Evolutionary conservation across 2,797 vertebrate species (phyloP).

Genomic region (Pampus argenteus): DNA sequence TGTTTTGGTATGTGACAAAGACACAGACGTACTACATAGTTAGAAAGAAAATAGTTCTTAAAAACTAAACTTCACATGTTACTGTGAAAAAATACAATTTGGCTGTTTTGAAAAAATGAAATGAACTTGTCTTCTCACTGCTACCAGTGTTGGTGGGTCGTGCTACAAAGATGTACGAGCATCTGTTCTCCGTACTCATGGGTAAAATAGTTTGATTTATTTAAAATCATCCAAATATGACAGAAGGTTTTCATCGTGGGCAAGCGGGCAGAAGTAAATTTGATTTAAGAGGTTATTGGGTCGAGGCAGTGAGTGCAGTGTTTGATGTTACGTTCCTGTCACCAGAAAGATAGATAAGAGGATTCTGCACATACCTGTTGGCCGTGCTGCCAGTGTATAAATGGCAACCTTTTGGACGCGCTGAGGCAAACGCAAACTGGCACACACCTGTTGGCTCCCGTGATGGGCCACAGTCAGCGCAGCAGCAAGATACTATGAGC

Average conservation of each 20-base stretch:
- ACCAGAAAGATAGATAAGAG: slow-evolving; percentile 83
- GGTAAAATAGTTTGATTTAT: slow-evolving; percentile 49
- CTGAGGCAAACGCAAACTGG: slow-evolving; percentile 25
- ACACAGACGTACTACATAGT: slow-evolving; percentile 24
- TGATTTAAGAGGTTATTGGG: slow-evolving; percentile 73
- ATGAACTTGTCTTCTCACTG: background rate
- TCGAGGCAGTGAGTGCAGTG: slow-evolving; percentile 51
- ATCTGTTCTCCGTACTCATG: slow-evolving; percentile 1
- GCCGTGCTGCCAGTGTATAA: slow-evolving; percentile 76
- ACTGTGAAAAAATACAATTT: slow-evolving; percentile 18
- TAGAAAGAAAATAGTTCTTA: slow-evolving; percentile 3
- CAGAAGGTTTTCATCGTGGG: slow-evolving; percentile 65
- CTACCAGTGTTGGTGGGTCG: background rate
- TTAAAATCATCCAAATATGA: slow-evolving; percentile 55
- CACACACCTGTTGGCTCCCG: slow-evolving; percentile 40
- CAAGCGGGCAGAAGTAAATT: slow-evolving; percentile 53
- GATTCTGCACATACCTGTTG: slow-evolving; percentile 88
- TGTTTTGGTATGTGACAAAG: slow-evolving; percentile 19
- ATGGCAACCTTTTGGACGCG: slow-evolving; percentile 62
- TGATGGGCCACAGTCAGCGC: slow-evolving; percentile 32
- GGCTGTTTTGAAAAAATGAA: slow-evolving; percentile 2
- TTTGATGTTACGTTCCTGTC: slow-evolving; percentile 87
- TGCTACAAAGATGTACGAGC: background rate
- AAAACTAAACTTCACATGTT: slow-evolving; percentile 1
- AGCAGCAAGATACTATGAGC: slow-evolving; percentile 8